phyloP scores from a whole-genome alignment of 2,888 invertebrate species.

The Parascotia fuliginaria region DNA sequence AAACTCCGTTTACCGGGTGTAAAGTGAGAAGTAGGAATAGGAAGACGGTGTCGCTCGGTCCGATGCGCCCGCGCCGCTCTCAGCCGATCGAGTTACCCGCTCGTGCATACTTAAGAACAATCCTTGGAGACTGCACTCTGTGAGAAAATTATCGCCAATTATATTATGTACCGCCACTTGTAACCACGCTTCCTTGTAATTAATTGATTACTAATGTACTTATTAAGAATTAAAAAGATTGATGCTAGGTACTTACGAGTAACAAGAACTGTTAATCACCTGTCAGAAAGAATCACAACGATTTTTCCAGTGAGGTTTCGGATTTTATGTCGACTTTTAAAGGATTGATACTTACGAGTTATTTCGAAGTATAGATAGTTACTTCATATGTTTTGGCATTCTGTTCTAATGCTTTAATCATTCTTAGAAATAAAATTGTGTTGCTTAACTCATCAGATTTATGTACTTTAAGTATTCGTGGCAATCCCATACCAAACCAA shows the following conservation, averaged over 20 bases:
- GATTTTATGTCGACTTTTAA: too few species aligned
- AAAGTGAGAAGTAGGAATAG: slow-evolving; percentile 81
- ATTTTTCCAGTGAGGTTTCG: too few species aligned
- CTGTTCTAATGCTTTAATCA: too few species aligned
- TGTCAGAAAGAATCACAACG: too few species aligned
- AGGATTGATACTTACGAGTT: too few species aligned
- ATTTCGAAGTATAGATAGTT: too few species aligned
- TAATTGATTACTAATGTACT: neutral
- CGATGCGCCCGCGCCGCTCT: slow-evolving; percentile 74
- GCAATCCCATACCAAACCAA: too few species aligned
- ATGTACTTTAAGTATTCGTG: too few species aligned
- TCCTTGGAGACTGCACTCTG: slow-evolving; percentile 37
- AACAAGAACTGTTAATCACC: neutral
- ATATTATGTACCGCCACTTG: neutral
- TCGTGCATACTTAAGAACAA: slow-evolving; percentile 43
- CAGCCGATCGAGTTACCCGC: slow-evolving; percentile 74
- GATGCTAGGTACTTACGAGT: neutral
- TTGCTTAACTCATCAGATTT: too few species aligned
- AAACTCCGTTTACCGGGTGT: slow-evolving; percentile 70
- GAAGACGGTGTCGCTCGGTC: slow-evolving; percentile 68
- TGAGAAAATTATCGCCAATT: slow-evolving; percentile 36
- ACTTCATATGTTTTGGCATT: too few species aligned
- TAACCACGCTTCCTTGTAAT: slow-evolving; percentile 1
- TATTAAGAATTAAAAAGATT: neutral
- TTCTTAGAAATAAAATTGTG: too few species aligned